Conservation (phyloP, 2,888 invertebrate species). For the Ochropleura plecta region DNA sequence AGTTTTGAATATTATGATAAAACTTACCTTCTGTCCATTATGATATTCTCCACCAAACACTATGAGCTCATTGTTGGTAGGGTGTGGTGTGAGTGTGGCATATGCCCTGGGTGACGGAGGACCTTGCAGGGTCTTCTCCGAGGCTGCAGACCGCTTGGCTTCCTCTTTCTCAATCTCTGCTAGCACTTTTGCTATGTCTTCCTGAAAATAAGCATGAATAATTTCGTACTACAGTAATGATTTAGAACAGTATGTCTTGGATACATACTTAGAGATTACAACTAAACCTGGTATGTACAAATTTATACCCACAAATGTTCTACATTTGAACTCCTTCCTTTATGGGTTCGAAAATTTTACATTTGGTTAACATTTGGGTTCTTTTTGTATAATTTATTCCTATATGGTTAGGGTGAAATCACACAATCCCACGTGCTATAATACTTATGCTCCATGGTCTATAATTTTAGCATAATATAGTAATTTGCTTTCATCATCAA, state of each 20-base stretch:
- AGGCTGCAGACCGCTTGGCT: conserved; percentile 92
- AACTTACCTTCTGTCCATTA: conserved; percentile 94
- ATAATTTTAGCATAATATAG: conserved; percentile 2
- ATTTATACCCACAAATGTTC: background rate
- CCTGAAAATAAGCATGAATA: conserved; percentile 85
- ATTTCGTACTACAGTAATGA: background rate
- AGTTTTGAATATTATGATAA: background rate
- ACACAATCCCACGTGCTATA: background rate
- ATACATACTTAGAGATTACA: background rate
- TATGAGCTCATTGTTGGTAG: conserved; percentile 95
- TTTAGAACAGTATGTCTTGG: too few species aligned
- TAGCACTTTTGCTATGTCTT: conserved; percentile 95
- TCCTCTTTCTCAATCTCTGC: conserved; percentile 95
- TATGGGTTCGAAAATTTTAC: too few species aligned
- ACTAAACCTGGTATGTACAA: background rate
- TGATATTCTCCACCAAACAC: conserved; percentile 98
- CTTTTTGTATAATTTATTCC: too few species aligned
- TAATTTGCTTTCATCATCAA: background rate
- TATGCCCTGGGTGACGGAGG: conserved; percentile 95
- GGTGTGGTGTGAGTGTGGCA: conserved; percentile 95
- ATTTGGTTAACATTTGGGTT: too few species aligned
- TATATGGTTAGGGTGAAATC: background rate
- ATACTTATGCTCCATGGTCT: background rate
- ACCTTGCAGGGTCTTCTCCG: conserved; percentile 90
- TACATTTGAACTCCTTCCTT: background rate